Conservation (phyloP, 37 sponge, comb jelly and placozoan genomes). For the Oscarella lobularis region DNA sequence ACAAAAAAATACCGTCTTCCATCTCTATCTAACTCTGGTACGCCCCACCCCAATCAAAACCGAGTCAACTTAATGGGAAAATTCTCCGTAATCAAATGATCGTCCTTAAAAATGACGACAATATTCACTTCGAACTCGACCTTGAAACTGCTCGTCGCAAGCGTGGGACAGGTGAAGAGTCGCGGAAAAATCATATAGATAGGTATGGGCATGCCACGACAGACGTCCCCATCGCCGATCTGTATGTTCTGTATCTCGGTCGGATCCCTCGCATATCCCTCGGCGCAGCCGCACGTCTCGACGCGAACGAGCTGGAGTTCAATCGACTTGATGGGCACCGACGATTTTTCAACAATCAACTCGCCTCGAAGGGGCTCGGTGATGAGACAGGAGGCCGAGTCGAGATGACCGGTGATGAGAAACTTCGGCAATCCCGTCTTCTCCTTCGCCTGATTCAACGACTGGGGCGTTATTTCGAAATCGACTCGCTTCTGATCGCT, state of each 20-base stretch:
- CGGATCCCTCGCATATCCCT: slow-evolving; percentile 89
- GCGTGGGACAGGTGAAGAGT: slow-evolving; percentile 92
- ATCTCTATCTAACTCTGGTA: neutral
- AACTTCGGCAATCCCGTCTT: slow-evolving; percentile 63
- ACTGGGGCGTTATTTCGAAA: slow-evolving; percentile 60
- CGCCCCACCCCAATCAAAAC: slow-evolving; percentile 4
- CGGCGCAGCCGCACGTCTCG: slow-evolving; percentile 99
- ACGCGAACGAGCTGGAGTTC: slow-evolving; percentile 94
- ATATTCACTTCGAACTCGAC: slow-evolving; percentile 95
- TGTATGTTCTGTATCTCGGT: slow-evolving; percentile 99
- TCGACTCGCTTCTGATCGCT: slow-evolving; percentile 37
- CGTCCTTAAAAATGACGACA: slow-evolving; percentile 75
- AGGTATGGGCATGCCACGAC: slow-evolving; percentile 68
- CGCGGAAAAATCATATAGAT: slow-evolving; percentile 97
- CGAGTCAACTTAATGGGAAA: slow-evolving; percentile 83
- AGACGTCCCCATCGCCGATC: slow-evolving; percentile 91
- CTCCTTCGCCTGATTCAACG: slow-evolving; percentile 72
- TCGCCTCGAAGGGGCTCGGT: slow-evolving; percentile 75
- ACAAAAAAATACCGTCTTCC: neutral
- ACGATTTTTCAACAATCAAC: slow-evolving; percentile 49
- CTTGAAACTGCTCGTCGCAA: slow-evolving; percentile 82
- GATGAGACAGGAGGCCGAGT: slow-evolving; percentile 78
- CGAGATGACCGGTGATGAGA: slow-evolving; percentile 63
- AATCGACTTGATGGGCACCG: slow-evolving; percentile 71
- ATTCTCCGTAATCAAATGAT: slow-evolving; percentile 89